These are phyloP conservation scores for Scomber colias DNA, from an alignment of 2,113 vertebrate genomes.

Conservation along the genomic window DNA sequence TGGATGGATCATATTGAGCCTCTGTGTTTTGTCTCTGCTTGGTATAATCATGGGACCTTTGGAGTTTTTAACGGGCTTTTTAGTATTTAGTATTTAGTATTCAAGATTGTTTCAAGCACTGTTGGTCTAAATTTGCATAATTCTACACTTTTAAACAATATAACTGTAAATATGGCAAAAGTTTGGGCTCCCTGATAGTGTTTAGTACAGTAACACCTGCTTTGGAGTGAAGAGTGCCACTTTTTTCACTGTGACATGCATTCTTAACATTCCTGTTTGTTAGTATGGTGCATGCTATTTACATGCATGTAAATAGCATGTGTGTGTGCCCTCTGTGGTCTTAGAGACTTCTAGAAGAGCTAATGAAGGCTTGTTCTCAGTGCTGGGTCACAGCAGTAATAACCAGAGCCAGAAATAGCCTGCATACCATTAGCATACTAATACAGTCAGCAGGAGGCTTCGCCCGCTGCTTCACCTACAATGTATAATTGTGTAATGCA, in stretches of 20 bases:
- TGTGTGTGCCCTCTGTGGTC: not conserved
- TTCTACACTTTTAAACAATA: too few species aligned
- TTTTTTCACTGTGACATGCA: not conserved
- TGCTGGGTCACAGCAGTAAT: conserved; percentile 16
- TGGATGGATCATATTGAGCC: too few species aligned
- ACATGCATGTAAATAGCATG: not conserved
- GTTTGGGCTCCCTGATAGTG: not conserved
- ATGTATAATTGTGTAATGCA: conserved; percentile 18
- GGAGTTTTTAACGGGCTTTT: too few species aligned
- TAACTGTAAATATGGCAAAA: too few species aligned
- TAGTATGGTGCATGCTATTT: not conserved
- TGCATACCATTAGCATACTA: conserved; percentile 38
- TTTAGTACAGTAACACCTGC: not conserved
- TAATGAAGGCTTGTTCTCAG: conserved; percentile 5
- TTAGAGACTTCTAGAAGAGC: not conserved
- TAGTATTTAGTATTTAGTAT: too few species aligned
- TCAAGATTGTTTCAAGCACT: too few species aligned
- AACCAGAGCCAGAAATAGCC: conserved; percentile 27
- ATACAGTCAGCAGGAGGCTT: conserved; percentile 26
- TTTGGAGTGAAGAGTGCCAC: not conserved
- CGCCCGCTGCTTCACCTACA: not conserved
- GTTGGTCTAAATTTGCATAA: too few species aligned
- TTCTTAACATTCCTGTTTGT: not conserved
- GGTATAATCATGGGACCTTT: too few species aligned
- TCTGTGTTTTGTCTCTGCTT: too few species aligned